These are phyloP conservation scores for Phataginus tricuspis DNA, from an alignment of 2,797 vertebrate species.

Conservation along the genomic window DNA sequence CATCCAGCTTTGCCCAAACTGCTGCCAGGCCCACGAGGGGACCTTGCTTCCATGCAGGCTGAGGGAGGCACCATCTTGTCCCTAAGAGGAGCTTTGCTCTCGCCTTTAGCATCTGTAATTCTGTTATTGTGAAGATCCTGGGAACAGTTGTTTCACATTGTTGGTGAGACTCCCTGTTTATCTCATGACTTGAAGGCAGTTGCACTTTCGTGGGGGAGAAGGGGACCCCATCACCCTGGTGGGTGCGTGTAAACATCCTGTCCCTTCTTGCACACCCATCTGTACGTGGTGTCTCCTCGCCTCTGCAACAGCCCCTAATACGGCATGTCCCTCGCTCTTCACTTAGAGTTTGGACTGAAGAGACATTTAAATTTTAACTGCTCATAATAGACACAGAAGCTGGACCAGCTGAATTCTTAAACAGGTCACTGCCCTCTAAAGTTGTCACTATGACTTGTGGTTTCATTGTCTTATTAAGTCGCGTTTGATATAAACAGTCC, in stretches of 20 bases:
- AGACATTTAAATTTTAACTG: neutral
- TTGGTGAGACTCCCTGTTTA: neutral
- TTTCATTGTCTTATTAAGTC: neutral
- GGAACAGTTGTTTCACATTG: neutral
- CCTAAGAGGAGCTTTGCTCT: neutral
- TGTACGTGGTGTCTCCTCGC: neutral
- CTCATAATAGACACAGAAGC: neutral
- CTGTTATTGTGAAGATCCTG: neutral
- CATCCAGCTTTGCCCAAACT: neutral
- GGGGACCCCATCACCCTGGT: neutral
- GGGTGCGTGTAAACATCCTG: neutral
- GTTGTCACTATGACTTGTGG: neutral
- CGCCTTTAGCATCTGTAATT: neutral
- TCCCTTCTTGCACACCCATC: neutral
- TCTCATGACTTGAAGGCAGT: neutral
- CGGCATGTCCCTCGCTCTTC: neutral
- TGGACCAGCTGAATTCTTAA: neutral
- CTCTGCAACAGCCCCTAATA: neutral
- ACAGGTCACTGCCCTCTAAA: neutral
- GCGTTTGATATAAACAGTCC: neutral
- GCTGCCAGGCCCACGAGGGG: neutral
- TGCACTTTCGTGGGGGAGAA: neutral
- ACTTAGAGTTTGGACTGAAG: conserved; percentile 43
- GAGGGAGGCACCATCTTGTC: neutral
- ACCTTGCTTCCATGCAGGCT: too few relatives aligned